Percentiles rank a stretch among this genome's conserved stretches.
Evolutionary conservation across 64 coral and sea anemone species (phyloP).

Genomic region (Stichodactyla helianthus): DNA sequence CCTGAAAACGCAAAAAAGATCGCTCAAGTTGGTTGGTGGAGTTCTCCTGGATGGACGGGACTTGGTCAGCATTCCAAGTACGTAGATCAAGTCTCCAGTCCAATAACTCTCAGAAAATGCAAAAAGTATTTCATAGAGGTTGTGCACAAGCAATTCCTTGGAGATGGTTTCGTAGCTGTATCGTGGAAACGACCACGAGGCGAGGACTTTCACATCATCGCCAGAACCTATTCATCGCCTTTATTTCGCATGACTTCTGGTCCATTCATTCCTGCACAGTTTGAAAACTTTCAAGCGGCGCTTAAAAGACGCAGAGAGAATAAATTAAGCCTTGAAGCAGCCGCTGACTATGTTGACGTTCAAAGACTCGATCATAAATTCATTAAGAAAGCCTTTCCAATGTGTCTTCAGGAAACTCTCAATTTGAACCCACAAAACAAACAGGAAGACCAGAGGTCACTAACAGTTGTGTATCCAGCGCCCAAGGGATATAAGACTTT

Average conservation of each 20-base stretch:
- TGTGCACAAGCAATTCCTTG: slow-evolving; percentile 29
- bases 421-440: neutral
- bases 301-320: neutral
- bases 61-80: slow-evolving; percentile 30
- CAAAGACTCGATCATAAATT: neutral
- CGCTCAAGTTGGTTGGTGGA: slow-evolving; percentile 12
- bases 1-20: neutral
- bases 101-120: slow-evolving; percentile 8
- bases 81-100: slow-evolving; percentile 4
- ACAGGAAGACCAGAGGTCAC: neutral
- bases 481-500: neutral
- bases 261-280: neutral
- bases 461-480: neutral
- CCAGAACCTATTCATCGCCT: slow-evolving; percentile 1
- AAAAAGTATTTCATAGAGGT: slow-evolving; percentile 40
- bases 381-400: neutral
- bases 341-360: neutral
- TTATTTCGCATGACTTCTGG: neutral
- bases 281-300: neutral
- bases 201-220: slow-evolving; percentile 6
- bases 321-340: neutral
- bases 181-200: slow-evolving; percentile 33
- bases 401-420: neutral
- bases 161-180: slow-evolving; percentile 31
- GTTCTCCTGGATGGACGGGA: slow-evolving; percentile 15